phyloP scores from a whole-genome alignment of 2,888 invertebrate genomes.

The Antitype chi region DNA sequence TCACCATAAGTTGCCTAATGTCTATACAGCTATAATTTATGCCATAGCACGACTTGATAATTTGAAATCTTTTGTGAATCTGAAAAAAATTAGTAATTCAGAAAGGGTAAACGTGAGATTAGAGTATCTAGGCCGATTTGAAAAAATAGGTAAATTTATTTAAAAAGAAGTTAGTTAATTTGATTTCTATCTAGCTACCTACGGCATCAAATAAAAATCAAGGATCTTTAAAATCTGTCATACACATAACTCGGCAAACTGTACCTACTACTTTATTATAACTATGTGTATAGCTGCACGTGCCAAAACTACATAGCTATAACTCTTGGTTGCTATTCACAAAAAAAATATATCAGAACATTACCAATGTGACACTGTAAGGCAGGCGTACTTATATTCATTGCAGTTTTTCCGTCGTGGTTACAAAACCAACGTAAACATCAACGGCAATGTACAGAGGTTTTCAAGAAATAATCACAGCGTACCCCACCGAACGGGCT shows the following conservation, averaged over 20 bases:
- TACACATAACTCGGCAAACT: background rate
- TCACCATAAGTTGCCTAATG: background rate
- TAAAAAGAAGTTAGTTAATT: no score
- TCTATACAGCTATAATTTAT: background rate
- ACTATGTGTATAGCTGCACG: constrained; percentile 3
- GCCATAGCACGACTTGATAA: background rate
- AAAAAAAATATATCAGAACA: background rate
- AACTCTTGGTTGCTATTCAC: constrained; percentile 1
- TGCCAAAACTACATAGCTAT: background rate
- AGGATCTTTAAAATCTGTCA: no score
- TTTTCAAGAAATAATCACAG: constrained; percentile 29
- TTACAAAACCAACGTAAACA: background rate
- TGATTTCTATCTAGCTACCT: no score
- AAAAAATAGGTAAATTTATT: no score
- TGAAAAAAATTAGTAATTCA: no score
- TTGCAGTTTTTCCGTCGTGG: constrained; percentile 4
- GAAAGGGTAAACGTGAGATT: no score
- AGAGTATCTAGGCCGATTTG: no score
- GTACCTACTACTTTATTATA: background rate
- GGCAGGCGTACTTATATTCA: constrained; percentile 9
- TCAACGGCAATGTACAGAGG: background rate
- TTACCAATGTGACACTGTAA: background rate
- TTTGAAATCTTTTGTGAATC: background rate
- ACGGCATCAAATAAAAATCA: no score
- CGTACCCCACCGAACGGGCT: constrained; percentile 1